These are phyloP conservation scores for Empis livida DNA, from an alignment of 2,888 invertebrate genomes.

Conservation along the genomic window DNA sequence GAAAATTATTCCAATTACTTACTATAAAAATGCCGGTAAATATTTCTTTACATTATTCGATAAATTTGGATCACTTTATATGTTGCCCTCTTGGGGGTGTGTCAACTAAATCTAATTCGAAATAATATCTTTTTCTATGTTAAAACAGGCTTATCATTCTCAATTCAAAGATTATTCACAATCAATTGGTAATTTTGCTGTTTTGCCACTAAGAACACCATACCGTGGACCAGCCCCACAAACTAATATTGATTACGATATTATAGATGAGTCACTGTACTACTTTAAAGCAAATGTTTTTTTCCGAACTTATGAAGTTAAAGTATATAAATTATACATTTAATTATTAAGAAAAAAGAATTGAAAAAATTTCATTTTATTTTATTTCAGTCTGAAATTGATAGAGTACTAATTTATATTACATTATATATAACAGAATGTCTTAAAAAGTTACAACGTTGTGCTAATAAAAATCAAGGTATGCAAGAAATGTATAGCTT, in stretches of 20 bases:
- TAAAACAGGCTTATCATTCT: constrained; percentile 84
- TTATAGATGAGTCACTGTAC: constrained; percentile 93
- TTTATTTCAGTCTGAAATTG: constrained; percentile 89
- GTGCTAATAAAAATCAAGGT: constrained; percentile 78
- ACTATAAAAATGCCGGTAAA: too few species aligned
- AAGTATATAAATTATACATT: constrained; percentile 45
- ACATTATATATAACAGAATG: constrained; percentile 97
- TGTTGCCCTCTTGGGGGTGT: too few species aligned
- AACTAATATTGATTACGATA: constrained; percentile 63
- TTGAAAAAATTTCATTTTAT: too few species aligned
- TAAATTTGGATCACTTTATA: too few species aligned
- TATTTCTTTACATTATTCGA: too few species aligned
- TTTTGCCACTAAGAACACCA: constrained; percentile 81
- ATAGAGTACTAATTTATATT: constrained; percentile 91
- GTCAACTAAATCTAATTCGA: too few species aligned
- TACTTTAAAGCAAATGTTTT: constrained; percentile 99
- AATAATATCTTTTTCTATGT: too few species aligned
- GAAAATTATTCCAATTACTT: too few species aligned
- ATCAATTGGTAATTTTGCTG: constrained; percentile 81
- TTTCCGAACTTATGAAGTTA: constrained; percentile 97
- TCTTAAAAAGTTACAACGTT: constrained; percentile 84
- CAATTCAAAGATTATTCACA: constrained; percentile 61
- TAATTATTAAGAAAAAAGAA: neutral
- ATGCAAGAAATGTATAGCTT: constrained; percentile 93
- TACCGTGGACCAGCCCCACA: constrained; percentile 86